These are phyloP conservation scores for Abrostola tripartita DNA, from an alignment of 2,888 invertebrate species.

Conservation along the genomic window DNA sequence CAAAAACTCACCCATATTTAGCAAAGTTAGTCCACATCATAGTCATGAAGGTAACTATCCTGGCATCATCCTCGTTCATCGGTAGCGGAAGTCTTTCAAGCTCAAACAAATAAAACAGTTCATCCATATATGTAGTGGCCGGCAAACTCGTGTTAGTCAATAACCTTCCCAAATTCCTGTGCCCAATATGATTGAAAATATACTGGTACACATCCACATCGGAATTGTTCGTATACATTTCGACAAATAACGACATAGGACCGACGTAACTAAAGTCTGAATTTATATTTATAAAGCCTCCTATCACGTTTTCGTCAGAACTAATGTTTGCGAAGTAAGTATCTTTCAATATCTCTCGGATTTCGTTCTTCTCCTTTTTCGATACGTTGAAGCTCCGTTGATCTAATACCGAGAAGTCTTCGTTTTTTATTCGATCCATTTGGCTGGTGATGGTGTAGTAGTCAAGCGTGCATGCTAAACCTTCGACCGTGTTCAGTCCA, in stretches of 20 bases:
- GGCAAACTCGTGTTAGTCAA: slow-evolving; percentile 78
- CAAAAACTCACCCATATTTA: slow-evolving; percentile 83
- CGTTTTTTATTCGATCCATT: slow-evolving; percentile 76
- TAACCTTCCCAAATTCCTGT: slow-evolving; percentile 78
- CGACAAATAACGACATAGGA: slow-evolving; percentile 77
- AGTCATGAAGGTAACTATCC: slow-evolving; percentile 82
- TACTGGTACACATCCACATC: slow-evolving; percentile 72
- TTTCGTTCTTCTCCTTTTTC: slow-evolving; percentile 67
- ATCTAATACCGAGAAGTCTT: slow-evolving; percentile 76
- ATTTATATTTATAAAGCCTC: slow-evolving; percentile 80
- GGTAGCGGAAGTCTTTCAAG: slow-evolving; percentile 77
- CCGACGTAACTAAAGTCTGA: slow-evolving; percentile 81
- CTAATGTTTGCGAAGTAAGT: slow-evolving; percentile 77
- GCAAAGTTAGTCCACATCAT: slow-evolving; percentile 87
- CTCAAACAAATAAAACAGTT: slow-evolving; percentile 81
- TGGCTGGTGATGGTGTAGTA: slow-evolving; percentile 78
- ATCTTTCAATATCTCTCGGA: slow-evolving; percentile 70
- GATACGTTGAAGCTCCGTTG: slow-evolving; percentile 70
- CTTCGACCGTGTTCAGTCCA: slow-evolving; percentile 88
- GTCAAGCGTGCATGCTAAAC: slow-evolving; percentile 80
- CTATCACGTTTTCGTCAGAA: slow-evolving; percentile 75
- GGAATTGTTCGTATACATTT: slow-evolving; percentile 74
- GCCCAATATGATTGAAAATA: slow-evolving; percentile 78
- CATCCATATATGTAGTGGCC: slow-evolving; percentile 78
- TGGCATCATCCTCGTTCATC: slow-evolving; percentile 80